Percentiles rank a stretch among this genome's conserved stretches.
Evolutionary conservation across 2,888 invertebrate genomes (phyloP).

Genomic region (Eupithecia exiguata): DNA sequence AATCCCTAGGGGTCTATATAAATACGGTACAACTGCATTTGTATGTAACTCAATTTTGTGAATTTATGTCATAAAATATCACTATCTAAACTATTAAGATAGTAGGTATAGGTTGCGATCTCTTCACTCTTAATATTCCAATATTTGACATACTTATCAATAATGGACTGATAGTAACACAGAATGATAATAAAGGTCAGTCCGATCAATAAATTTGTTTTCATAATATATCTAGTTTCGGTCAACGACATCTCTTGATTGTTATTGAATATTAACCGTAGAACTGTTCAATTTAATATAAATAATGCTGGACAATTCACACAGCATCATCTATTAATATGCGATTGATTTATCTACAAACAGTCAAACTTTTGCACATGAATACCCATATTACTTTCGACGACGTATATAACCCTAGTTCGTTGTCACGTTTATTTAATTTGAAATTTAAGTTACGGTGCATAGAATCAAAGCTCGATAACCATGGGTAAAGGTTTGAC

Average conservation of each 20-base stretch:
- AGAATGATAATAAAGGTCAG: not conserved
- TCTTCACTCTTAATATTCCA: not conserved
- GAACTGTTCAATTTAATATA: not conserved
- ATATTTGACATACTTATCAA: not conserved
- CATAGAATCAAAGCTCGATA: not conserved
- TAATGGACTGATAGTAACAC: not conserved
- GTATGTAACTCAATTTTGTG: too few relatives aligned
- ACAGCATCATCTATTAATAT: too few relatives aligned
- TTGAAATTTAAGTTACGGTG: not conserved
- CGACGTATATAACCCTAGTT: not conserved
- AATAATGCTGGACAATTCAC: too few relatives aligned
- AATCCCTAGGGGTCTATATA: too few relatives aligned
- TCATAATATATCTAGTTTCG: not conserved
- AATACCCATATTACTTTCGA: not conserved
- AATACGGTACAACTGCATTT: too few relatives aligned
- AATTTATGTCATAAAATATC: too few relatives aligned
- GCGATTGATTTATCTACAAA: not conserved
- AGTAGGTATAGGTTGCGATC: not conserved
- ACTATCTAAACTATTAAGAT: too few relatives aligned
- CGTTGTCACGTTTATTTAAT: not conserved
- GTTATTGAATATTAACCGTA: not conserved
- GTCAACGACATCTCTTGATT: not conserved
- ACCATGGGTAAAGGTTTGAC: constrained; percentile 63
- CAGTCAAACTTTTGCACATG: not conserved
- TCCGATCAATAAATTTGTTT: not conserved